phyloP scores from a whole-genome alignment of 2,888 invertebrate genomes.

The Nymphalis urticae region DNA sequence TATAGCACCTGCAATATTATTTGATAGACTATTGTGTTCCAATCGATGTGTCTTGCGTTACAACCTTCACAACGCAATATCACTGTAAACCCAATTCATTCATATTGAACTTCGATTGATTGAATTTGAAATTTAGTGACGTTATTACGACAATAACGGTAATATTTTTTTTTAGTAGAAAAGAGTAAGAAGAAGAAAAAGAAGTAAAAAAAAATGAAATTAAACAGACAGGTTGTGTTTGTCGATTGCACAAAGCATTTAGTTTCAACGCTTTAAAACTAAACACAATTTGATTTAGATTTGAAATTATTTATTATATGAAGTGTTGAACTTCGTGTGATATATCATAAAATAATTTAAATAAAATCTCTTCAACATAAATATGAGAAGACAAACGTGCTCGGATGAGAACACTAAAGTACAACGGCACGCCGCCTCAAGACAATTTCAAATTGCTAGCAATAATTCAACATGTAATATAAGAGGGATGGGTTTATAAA shows the following conservation, averaged over 20 bases:
- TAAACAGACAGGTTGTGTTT: too few relatives aligned
- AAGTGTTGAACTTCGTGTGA: conserved; percentile 1
- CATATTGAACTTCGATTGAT: background rate
- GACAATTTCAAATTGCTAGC: conserved; percentile 54
- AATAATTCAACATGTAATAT: conserved; percentile 53
- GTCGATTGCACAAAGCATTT: too few relatives aligned
- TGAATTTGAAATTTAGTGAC: background rate
- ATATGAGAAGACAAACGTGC: conserved; percentile 39
- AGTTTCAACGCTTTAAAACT: too few relatives aligned
- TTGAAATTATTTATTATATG: too few relatives aligned
- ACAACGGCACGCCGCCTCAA: conserved; percentile 48
- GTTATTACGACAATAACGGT: too few relatives aligned
- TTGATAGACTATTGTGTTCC: conserved; percentile 51
- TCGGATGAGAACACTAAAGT: conserved; percentile 39
- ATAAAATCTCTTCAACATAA: conserved; percentile 36
- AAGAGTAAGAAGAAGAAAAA: too few relatives aligned
- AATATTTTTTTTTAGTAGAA: too few relatives aligned
- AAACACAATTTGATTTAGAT: too few relatives aligned
- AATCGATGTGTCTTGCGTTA: conserved; percentile 39
- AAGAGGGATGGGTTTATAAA: conserved; percentile 53
- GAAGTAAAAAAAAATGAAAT: too few relatives aligned
- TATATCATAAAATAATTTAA: conserved; percentile 30
- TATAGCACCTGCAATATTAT: conserved; percentile 20
- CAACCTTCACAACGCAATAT: conserved; percentile 35
- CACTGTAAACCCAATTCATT: conserved; percentile 21